Evolutionary conservation across 2,888 invertebrate species (phyloP), one percentile per base, ranked within the genome.

Genomic region (Poecilobothrus nobilitatus): DNA sequence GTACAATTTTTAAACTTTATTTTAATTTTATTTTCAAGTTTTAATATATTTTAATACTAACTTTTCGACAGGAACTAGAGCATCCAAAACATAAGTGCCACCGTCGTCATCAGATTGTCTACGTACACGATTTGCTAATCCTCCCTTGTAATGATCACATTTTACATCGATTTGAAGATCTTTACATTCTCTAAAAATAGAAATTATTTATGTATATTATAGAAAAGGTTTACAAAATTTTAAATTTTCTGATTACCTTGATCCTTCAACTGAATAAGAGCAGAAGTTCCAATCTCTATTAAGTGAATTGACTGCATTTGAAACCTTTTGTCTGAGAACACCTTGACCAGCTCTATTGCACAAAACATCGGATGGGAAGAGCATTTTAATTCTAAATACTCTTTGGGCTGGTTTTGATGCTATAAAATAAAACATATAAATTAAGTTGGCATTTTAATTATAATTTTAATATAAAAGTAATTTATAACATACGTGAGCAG

Each of bases 251-350:
- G 27, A 4, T 27, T 68, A 79, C 80, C 78, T 79, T 80, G 87
- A 81, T 68, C 95, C 94, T 83, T 94, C 92, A 65, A 89, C 86
- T 71, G 92, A 89, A 79, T 94, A 92, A 0, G 95, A 94, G 80
- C 97, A 97, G 90, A 97, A 93, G 85, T 94, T 93, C 97, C 97
- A 97, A 77, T 96, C 94, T 75, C 94, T 88, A 80, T 97, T 96
- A 68, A 97, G 85, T 66, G 93, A 89, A 76, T 95, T 93, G 68
- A 97, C 91, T 10, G 95, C 94, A 75, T 89, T 89, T 73, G 91
- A 88, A 1, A 97, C 94, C 82, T 92, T 92, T 77, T 95, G 94
- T 66, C 92, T 87, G 7, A 96, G 84, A 0, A 96, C 96, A 67
- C 91, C 92, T 82, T 95, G 95, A 1, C 96, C 96, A 33, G 96